These are phyloP conservation scores for Coccyzus lansbergi DNA, from an alignment of 2,797 vertebrate species.

Conservation along the genomic window DNA sequence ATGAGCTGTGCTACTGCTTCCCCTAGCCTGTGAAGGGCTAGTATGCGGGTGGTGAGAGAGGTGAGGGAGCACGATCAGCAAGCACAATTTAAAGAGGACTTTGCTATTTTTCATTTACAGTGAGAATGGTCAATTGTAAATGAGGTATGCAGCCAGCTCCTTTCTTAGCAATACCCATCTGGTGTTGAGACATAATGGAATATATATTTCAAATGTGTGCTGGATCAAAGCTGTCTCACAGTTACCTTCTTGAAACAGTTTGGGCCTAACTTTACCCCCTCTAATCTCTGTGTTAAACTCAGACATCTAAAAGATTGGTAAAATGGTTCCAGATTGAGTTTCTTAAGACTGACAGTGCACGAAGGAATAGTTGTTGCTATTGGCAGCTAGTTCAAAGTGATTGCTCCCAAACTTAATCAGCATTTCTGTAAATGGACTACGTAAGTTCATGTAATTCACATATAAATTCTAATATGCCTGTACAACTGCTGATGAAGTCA, in stretches of 20 bases:
- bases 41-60: not conserved
- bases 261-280: not conserved
- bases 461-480: not conserved
- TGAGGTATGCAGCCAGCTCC: not conserved
- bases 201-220: not conserved
- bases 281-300: not conserved
- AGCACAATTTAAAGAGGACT: not conserved
- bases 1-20: not conserved
- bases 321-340: conserved; percentile 48
- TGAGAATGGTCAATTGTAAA: not conserved
- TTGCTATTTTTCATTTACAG: not conserved
- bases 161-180: not conserved
- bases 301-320: not conserved
- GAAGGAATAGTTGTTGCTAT: not conserved
- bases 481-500: conserved; percentile 2
- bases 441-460: not conserved
- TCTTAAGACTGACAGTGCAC: not conserved
- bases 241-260: conserved; percentile 24
- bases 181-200: not conserved
- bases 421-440: conserved; percentile 2
- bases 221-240: conserved; percentile 36
- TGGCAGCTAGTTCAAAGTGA: conserved; percentile 4
- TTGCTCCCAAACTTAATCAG: conserved; percentile 4
- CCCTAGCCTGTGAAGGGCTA: not conserved
- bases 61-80: not conserved